Evolutionary conservation across 2,888 invertebrate species (phyloP).

Genomic region (Torymus tubicola): DNA sequence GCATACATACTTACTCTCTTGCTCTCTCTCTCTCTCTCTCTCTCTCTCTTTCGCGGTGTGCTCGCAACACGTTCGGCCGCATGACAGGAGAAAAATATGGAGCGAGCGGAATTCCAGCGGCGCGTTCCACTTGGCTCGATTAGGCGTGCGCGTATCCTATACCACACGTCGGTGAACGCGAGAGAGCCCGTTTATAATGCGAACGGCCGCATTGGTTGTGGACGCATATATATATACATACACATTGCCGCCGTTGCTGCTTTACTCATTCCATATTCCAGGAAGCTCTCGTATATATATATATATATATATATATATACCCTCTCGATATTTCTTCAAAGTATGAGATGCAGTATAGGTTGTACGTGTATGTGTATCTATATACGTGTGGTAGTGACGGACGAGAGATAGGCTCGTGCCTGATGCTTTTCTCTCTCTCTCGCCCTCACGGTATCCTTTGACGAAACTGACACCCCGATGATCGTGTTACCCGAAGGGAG

Average conservation of each 20-base stretch:
- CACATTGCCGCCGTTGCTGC: too few relatives aligned
- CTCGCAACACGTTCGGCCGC: slow-evolving; percentile 46
- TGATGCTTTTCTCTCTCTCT: slow-evolving; percentile 37
- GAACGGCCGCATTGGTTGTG: slow-evolving; percentile 33
- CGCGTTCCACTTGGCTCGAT: slow-evolving; percentile 73
- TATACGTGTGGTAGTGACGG: neutral
- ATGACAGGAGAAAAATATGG: slow-evolving; percentile 72
- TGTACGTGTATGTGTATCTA: slow-evolving; percentile 1
- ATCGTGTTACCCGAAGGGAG: slow-evolving; percentile 45
- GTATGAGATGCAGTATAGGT: slow-evolving; percentile 44
- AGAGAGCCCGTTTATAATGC: slow-evolving; percentile 66
- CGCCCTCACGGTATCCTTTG: slow-evolving; percentile 48
- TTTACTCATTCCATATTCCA: slow-evolving; percentile 72
- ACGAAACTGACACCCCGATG: slow-evolving; percentile 45
- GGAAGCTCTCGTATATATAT: slow-evolving; percentile 62
- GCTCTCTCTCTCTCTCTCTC: too few relatives aligned
- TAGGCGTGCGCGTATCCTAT: slow-evolving; percentile 62
- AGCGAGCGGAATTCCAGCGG: slow-evolving; percentile 71
- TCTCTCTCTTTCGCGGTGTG: neutral
- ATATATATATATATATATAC: too few relatives aligned
- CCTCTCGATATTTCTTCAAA: slow-evolving; percentile 69
- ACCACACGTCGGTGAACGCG: too few relatives aligned
- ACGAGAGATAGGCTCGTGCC: neutral
- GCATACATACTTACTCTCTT: neutral
- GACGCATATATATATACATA: too few relatives aligned